Percentiles rank a stretch among this genome's conserved stretches.
Conservation (phyloP, 2,113 vertebrate genomes). For the Microcebus ravelobensis region DNA sequence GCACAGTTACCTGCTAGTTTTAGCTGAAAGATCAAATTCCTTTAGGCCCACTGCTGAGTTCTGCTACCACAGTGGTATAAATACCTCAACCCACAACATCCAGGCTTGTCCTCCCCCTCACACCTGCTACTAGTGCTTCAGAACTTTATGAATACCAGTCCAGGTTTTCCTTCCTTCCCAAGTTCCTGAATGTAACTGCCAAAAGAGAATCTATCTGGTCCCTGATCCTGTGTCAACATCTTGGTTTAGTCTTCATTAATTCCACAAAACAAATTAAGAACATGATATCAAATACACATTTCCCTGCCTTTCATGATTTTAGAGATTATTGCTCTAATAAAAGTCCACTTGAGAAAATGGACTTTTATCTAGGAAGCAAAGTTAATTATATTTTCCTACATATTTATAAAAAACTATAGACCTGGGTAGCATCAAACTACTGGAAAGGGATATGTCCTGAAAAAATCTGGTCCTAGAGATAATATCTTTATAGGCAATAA, state of each 20-base stretch:
- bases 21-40: background rate
- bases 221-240: background rate
- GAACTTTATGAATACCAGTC: background rate
- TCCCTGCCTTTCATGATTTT: background rate
- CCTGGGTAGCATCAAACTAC: background rate
- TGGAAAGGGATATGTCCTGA: background rate
- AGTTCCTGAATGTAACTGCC: background rate
- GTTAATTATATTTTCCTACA: background rate
- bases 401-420: background rate
- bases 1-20: background rate
- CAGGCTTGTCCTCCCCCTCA: background rate
- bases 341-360: background rate
- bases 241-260: background rate
- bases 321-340: background rate
- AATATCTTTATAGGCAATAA: background rate
- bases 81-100: background rate
- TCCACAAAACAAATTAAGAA: background rate
- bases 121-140: background rate
- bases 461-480: background rate
- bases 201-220: background rate
- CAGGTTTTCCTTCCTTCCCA: background rate
- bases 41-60: background rate
- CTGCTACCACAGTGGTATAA: background rate
- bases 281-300: background rate
- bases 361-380: background rate